Evolutionary conservation across 1,140 invertebrate genomes (phyloP).

Genomic region (Drosophila busckii): DNA sequence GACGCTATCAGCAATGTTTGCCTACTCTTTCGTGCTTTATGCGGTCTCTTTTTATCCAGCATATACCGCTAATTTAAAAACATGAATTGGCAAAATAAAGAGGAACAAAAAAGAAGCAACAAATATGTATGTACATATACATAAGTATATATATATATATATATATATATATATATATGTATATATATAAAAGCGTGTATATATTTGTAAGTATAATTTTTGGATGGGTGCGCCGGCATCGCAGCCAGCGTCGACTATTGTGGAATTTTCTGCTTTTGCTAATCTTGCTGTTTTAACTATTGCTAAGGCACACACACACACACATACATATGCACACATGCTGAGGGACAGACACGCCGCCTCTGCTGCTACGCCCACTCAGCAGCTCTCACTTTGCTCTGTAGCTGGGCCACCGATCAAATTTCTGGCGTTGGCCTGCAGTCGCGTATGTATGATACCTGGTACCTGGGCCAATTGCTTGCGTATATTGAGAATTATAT

Average conservation of each 20-base stretch:
- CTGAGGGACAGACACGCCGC: not conserved
- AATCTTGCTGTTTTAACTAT: slow-evolving; percentile 34
- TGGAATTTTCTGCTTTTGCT: slow-evolving; percentile 47
- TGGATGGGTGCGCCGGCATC: slow-evolving; percentile 35
- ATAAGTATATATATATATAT: no score
- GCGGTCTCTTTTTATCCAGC: slow-evolving; percentile 21
- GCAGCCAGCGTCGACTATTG: slow-evolving; percentile 31
- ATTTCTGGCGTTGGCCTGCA: slow-evolving; percentile 15
- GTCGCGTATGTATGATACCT: no score
- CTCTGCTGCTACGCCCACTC: slow-evolving; percentile 20
- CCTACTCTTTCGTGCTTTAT: not conserved
- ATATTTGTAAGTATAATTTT: slow-evolving; percentile 30
- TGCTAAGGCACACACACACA: slow-evolving; percentile 4
- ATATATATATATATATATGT: not conserved
- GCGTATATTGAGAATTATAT: no score
- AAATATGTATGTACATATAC: slow-evolving; percentile 31
- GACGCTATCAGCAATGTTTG: no score
- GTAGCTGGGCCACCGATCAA: slow-evolving; percentile 30
- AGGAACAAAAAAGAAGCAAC: slow-evolving; percentile 15
- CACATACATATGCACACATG: not conserved
- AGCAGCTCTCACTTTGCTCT: slow-evolving; percentile 20
- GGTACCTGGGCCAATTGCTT: no score
- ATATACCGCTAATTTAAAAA: slow-evolving; percentile 57
- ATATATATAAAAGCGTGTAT: slow-evolving; percentile 1
- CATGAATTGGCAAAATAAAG: slow-evolving; percentile 52